Percentiles rank a stretch among this genome's conserved stretches.
Conservation (phyloP, 2,888 invertebrate genomes). For the Cyclophora punctaria region DNA sequence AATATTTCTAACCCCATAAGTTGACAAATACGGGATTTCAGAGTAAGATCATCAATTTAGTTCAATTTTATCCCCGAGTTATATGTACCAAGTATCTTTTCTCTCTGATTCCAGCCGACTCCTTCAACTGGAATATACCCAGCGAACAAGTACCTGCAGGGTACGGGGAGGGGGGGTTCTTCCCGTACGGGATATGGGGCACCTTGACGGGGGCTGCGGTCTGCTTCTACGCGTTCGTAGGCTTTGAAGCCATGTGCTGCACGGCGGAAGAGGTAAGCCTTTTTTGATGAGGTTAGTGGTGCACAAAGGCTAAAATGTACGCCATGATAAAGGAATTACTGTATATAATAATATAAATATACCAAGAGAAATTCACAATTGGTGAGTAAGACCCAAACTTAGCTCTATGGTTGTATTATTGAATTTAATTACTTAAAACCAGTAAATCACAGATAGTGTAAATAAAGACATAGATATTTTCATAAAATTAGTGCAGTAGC, state of each 20-base stretch:
- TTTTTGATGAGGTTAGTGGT: no score
- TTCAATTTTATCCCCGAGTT: not conserved
- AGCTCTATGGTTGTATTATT: no score
- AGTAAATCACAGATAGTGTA: no score
- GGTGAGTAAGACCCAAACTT: no score
- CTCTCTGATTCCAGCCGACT: constrained; percentile 51
- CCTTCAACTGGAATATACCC: constrained; percentile 71
- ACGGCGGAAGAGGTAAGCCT: constrained; percentile 87
- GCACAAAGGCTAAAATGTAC: no score
- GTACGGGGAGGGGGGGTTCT: constrained; percentile 87
- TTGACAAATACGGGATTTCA: not conserved
- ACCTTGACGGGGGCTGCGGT: constrained; percentile 86
- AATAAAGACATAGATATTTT: no score
- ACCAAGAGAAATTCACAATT: no score
- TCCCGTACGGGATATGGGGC: constrained; percentile 90
- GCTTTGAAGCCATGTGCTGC: constrained; percentile 91
- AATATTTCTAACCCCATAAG: not conserved
- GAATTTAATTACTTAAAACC: no score
- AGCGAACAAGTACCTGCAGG: constrained; percentile 44
- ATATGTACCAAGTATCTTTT: no score
- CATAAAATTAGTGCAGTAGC: no score
- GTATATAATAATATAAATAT: no score
- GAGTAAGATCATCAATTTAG: not conserved
- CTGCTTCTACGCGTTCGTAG: constrained; percentile 93
- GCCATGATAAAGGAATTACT: no score